Evolutionary conservation across 2,888 invertebrate species (phyloP).

Genomic region (Diarsia brunnea): DNA sequence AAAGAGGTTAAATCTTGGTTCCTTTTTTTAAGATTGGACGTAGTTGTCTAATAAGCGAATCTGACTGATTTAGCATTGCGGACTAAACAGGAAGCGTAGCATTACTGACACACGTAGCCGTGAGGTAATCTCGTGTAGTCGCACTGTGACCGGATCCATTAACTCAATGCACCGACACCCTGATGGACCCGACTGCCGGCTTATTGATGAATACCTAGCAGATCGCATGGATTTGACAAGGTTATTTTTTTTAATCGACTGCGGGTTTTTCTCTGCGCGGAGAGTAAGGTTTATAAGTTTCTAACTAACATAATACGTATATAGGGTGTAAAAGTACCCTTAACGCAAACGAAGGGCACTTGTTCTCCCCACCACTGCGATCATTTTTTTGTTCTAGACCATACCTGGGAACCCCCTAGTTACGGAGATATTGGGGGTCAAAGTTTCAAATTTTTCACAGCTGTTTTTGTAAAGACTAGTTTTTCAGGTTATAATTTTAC

Average conservation of each 20-base stretch:
- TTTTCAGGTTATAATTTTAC: too few species aligned
- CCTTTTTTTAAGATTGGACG: slow-evolving; percentile 46
- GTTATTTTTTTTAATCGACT: too few species aligned
- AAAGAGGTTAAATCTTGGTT: slow-evolving; percentile 28
- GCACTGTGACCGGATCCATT: slow-evolving; percentile 30
- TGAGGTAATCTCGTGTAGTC: slow-evolving; percentile 46
- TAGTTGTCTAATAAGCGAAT: slow-evolving; percentile 58
- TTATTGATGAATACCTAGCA: slow-evolving; percentile 19
- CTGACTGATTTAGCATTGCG: slow-evolving; percentile 60
- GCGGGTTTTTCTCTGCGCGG: background rate
- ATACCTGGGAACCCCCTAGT: too few species aligned
- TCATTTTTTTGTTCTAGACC: too few species aligned
- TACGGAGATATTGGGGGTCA: too few species aligned
- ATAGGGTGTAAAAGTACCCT: too few species aligned
- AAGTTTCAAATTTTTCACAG: too few species aligned
- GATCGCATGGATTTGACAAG: background rate
- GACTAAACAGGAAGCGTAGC: slow-evolving; percentile 60
- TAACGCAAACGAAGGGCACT: too few species aligned
- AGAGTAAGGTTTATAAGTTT: too few species aligned
- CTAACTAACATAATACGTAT: too few species aligned
- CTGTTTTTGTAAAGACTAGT: too few species aligned
- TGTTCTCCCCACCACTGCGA: too few species aligned
- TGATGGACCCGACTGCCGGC: slow-evolving; percentile 24
- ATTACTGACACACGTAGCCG: slow-evolving; percentile 54
- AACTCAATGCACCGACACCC: slow-evolving; percentile 49